A percentile compares a stretch with the other conserved stretches of the same genome.
Conservation (phyloP, 2,888 invertebrate species). For the Malthinus flaveolus region DNA sequence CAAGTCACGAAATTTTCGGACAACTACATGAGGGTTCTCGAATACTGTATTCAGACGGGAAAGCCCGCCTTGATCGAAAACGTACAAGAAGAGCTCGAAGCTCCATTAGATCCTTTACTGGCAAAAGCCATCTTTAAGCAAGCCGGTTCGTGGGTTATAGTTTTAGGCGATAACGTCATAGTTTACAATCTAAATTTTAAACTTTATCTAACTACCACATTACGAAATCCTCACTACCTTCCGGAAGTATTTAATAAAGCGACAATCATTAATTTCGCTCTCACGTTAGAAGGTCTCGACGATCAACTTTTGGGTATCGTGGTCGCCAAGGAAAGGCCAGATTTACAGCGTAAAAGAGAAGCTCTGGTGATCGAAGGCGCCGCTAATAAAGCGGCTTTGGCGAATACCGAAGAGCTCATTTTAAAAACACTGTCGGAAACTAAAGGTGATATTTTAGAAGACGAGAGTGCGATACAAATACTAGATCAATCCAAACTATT, state of each 20-base stretch:
- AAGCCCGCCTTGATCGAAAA: slow-evolving; percentile 78
- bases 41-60: slow-evolving; percentile 75
- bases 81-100: slow-evolving; percentile 76
- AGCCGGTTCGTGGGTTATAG: slow-evolving; percentile 74
- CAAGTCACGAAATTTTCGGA: slow-evolving; percentile 75
- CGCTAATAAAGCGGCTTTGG: slow-evolving; percentile 77
- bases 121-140: slow-evolving; percentile 75
- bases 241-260: slow-evolving; percentile 85
- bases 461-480: slow-evolving; percentile 86
- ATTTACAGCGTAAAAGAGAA: slow-evolving; percentile 79
- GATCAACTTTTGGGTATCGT: slow-evolving; percentile 84
- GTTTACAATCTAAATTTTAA: slow-evolving; percentile 76
- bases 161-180: slow-evolving; percentile 76
- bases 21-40: slow-evolving; percentile 76
- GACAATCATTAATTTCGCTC: slow-evolving; percentile 80
- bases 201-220: slow-evolving; percentile 80
- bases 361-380: slow-evolving; percentile 78
- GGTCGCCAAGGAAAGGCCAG: slow-evolving; percentile 82
- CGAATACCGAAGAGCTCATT: slow-evolving; percentile 88
- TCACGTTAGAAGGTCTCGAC: slow-evolving; percentile 80
- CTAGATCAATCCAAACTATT: slow-evolving; percentile 83
- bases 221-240: slow-evolving; percentile 82
- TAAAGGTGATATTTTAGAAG: slow-evolving; percentile 88
- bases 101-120: slow-evolving; percentile 76
- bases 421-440: slow-evolving; percentile 79